phyloP scores from a whole-genome alignment of 2,113 vertebrate species.

The Centropus bengalensis region DNA sequence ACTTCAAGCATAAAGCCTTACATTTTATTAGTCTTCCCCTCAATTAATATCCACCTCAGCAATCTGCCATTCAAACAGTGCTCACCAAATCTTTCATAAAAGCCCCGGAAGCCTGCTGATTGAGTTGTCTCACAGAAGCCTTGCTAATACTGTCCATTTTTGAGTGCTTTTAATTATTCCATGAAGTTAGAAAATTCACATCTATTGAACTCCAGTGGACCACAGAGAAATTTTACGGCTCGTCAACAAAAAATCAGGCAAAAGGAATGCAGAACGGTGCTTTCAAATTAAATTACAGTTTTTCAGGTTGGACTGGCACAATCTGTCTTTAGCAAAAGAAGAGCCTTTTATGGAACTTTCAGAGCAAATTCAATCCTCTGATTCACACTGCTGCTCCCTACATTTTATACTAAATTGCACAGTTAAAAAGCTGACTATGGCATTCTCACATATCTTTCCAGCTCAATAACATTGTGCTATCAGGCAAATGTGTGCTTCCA shows the following conservation, averaged over 20 bases:
- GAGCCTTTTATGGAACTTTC: not conserved
- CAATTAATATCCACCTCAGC: not conserved
- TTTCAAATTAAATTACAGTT: slow-evolving; percentile 67
- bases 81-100: not conserved
- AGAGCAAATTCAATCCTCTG: slow-evolving; percentile 3
- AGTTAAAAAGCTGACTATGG: slow-evolving; percentile 12
- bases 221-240: slow-evolving; percentile 50
- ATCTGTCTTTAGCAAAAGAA: slow-evolving; percentile 47
- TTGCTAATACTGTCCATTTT: not conserved
- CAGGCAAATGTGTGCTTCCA: not conserved
- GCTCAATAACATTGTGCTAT: not conserved
- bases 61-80: not conserved
- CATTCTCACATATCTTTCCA: not conserved
- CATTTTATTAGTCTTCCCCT: not conserved
- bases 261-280: slow-evolving; percentile 17
- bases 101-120: not conserved
- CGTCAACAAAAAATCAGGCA: slow-evolving; percentile 30
- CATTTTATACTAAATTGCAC: slow-evolving; percentile 1
- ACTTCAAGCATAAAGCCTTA: not conserved
- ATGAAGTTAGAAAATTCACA: slow-evolving; percentile 50
- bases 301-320: slow-evolving; percentile 55
- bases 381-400: slow-evolving; percentile 10
- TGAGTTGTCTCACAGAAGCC: slow-evolving; percentile 5
- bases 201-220: slow-evolving; percentile 31
- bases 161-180: slow-evolving; percentile 39